Evolutionary conservation across 2,888 invertebrate species (phyloP).

Genomic region (Caenorhabditis sulstoni): DNA sequence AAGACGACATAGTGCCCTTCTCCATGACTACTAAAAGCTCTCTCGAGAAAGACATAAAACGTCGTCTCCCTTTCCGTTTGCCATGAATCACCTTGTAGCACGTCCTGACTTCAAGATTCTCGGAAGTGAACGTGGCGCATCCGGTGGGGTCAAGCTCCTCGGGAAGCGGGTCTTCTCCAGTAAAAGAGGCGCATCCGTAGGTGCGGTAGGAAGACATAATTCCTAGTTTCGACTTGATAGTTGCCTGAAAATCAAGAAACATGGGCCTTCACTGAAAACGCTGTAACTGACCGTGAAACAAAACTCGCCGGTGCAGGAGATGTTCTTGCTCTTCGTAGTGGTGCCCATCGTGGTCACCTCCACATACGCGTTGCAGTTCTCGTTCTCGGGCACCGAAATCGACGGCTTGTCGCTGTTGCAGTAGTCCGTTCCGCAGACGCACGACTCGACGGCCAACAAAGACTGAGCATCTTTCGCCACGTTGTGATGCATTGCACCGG

Average conservation of each 20-base stretch:
- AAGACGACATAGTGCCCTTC: neutral
- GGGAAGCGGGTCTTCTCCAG: constrained; percentile 71
- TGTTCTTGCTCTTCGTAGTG: constrained; percentile 65
- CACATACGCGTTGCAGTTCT: constrained; percentile 73
- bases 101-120: constrained; percentile 71
- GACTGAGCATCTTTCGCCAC: constrained; percentile 74
- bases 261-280: neutral
- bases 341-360: constrained; percentile 70
- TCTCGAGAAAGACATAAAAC: constrained; percentile 1
- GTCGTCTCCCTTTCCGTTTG: too few relatives aligned
- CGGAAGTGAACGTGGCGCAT: constrained; percentile 76
- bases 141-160: constrained; percentile 78
- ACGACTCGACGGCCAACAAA: constrained; percentile 75
- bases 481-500: constrained; percentile 79
- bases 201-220: constrained; percentile 71
- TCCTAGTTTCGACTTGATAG: constrained; percentile 73
- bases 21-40: constrained; percentile 12
- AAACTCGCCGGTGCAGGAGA: constrained; percentile 46
- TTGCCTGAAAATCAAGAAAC: constrained; percentile 6
- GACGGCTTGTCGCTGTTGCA: constrained; percentile 77
- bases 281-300: constrained; percentile 35
- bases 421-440: constrained; percentile 75
- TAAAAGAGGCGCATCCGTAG: constrained; percentile 76
- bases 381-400: constrained; percentile 66
- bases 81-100: constrained; percentile 68